These are phyloP conservation scores for Rhinogobius similis DNA, from an alignment of 2,113 vertebrate genomes.

Conservation along the genomic window DNA sequence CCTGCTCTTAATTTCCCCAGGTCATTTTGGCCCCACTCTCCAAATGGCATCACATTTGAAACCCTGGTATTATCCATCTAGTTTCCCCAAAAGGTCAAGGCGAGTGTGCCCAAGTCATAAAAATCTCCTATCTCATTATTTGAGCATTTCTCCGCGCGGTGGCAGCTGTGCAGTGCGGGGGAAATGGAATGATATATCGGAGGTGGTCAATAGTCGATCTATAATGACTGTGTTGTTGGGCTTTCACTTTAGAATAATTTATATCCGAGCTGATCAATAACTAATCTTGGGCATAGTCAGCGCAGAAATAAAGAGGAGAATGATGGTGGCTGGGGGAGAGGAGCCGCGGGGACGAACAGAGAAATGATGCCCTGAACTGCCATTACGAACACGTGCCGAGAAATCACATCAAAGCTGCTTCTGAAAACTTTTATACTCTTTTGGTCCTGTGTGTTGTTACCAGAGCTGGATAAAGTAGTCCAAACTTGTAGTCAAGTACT, in stretches of 20 bases:
- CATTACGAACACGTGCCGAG: not conserved
- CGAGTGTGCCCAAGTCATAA: slow-evolving; percentile 69
- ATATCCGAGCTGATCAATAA: slow-evolving; percentile 80
- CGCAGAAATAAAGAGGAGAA: slow-evolving; percentile 80
- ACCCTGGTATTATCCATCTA: slow-evolving; percentile 59
- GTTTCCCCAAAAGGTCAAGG: slow-evolving; percentile 67
- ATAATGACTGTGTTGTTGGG: slow-evolving; percentile 75
- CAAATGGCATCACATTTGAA: slow-evolving; percentile 34
- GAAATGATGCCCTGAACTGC: slow-evolving; percentile 36
- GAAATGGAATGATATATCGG: slow-evolving; percentile 72
- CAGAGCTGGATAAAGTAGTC: not conserved
- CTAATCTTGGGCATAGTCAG: slow-evolving; percentile 79
- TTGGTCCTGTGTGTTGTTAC: not conserved
- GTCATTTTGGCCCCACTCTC: slow-evolving; percentile 40
- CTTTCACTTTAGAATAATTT: slow-evolving; percentile 82
- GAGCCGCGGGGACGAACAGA: slow-evolving; percentile 56
- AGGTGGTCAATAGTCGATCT: slow-evolving; percentile 72
- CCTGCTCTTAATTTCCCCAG: slow-evolving; percentile 42
- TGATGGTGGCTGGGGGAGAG: slow-evolving; percentile 63
- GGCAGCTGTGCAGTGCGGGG: slow-evolving; percentile 54
- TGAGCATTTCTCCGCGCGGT: slow-evolving; percentile 60
- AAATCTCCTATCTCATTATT: slow-evolving; percentile 73
- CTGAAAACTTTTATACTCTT: not conserved
- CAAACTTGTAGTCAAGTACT: not conserved
- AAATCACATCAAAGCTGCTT: slow-evolving; percentile 5